phyloP scores from a whole-genome alignment of 1,140 invertebrate genomes.

The Eueides isabella region DNA sequence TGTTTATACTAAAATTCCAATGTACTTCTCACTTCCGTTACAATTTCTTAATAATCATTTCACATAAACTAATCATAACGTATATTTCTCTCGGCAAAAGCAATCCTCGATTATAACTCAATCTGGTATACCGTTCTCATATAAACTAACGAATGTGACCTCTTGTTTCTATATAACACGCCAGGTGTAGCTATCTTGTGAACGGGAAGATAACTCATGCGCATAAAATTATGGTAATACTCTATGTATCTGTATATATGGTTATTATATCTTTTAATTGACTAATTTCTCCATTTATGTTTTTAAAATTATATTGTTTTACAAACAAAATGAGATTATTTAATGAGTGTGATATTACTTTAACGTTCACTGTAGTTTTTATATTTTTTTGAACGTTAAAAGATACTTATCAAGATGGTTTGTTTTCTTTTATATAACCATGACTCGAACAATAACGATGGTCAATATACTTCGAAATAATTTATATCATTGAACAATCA shows the following conservation, averaged over 20 bases:
- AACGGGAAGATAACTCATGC: not conserved
- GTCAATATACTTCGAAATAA: too few relatives aligned
- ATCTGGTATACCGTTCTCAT: constrained; percentile 8
- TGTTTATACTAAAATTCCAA: too few relatives aligned
- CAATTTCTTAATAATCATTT: not conserved
- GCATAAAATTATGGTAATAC: not conserved
- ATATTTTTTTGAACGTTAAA: too few relatives aligned
- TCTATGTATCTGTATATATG: not conserved
- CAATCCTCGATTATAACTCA: constrained; percentile 9
- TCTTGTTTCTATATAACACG: constrained; percentile 1
- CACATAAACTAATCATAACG: not conserved
- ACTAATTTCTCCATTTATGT: too few relatives aligned
- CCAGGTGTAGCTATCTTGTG: not conserved
- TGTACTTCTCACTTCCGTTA: not conserved
- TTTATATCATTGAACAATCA: too few relatives aligned
- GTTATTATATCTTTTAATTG: not conserved
- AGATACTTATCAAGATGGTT: too few relatives aligned
- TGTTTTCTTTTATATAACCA: too few relatives aligned
- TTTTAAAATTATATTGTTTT: too few relatives aligned
- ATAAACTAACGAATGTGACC: constrained; percentile 12
- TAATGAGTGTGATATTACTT: too few relatives aligned
- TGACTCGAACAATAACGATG: too few relatives aligned
- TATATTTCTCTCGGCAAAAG: not conserved
- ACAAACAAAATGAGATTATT: too few relatives aligned
- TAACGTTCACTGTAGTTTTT: too few relatives aligned